Conservation (phyloP, 2,113 vertebrate species). For the Sarotherodon lohbergeri region DNA sequence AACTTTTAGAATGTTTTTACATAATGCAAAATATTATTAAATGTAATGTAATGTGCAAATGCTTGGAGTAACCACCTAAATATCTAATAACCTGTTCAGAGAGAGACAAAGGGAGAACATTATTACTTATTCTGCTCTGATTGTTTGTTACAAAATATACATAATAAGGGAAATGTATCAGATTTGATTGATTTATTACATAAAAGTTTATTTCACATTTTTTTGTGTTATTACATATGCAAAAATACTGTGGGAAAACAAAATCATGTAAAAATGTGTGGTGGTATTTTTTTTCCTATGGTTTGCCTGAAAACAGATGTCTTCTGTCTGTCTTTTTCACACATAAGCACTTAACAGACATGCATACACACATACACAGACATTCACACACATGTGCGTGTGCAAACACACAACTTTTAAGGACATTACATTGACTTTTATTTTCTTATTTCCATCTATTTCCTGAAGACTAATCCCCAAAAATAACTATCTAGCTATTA, state of each 20-base stretch:
- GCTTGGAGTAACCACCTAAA: background rate
- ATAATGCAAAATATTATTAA: background rate
- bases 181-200: background rate
- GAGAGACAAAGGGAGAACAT: background rate
- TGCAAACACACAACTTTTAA: background rate
- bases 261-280: background rate
- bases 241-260: background rate
- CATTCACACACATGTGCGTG: background rate
- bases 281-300: background rate
- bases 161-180: background rate
- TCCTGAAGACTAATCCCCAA: background rate
- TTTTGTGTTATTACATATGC: background rate
- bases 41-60: background rate
- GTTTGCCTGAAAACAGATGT: constrained; percentile 12
- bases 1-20: background rate
- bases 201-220: background rate
- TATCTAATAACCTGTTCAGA: background rate
- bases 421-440: background rate
- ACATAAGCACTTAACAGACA: background rate
- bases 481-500: background rate
- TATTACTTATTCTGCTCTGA: background rate
- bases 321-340: background rate
- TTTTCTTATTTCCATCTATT: background rate
- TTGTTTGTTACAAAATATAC: background rate
- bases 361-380: background rate